Base-by-base conservation (phyloP, 2,888 invertebrate genomes). In the Toxonevra muliebris region DNA sequence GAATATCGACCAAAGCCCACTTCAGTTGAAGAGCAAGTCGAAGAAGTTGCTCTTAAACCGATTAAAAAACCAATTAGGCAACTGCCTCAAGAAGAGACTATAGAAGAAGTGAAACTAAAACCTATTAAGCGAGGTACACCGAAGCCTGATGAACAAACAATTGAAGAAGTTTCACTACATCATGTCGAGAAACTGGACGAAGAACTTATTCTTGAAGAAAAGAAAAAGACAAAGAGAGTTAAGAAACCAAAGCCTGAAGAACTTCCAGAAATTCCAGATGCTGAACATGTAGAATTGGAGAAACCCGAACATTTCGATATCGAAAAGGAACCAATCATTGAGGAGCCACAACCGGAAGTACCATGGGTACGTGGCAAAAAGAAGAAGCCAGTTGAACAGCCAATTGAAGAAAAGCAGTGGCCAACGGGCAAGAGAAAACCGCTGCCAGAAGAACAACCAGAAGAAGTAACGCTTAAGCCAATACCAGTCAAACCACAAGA, bases 41-140 rank as follows among this genome's bases (percentile, higher is more conserved):
- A 82, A 71, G 81, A 77, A 66, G 76, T 82, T 10, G 75, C 77
- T 4, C 71, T 82, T 4, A 82, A 82, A 57, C 76, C 76, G 4
- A 71, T 79, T 8, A 71, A 65, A 8, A 71, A 75, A 19, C 76
- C 77, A 30, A 77, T 75, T 43, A 82, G 80, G 68, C 85, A 85
- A 19, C 77, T 82, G 12, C 82, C 83, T 62, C 84, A 86, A 76
- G 82, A 82, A 57, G 76, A 84, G 41, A 73, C 73, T 17, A 81
- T 82, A 62, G 88, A 88, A 79, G 85, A 87, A 69, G 84, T 88
- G 0, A 79, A 82, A 30, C 80, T 89, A 0, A 88, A 89, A 69
- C 88, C 88, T 1, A 78, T 82, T 11, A 80, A 75, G 59, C 77
- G 80, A 1, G 67, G 64, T 45, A 73, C 76, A 54, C 69, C 75